Evolutionary conservation across 2,888 invertebrate genomes (phyloP).

Genomic region (Eudasyphora cyanicolor): DNA sequence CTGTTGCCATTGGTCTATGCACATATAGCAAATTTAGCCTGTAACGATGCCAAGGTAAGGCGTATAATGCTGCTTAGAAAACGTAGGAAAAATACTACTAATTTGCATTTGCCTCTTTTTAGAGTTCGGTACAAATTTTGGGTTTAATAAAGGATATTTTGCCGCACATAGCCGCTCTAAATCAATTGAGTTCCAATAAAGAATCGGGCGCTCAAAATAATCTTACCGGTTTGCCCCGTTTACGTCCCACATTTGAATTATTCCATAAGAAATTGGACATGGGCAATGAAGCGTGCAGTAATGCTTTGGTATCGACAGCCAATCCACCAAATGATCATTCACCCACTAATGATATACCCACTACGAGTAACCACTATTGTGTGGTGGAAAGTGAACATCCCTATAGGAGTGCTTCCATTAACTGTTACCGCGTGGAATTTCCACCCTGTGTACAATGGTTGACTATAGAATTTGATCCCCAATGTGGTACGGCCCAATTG

Average conservation of each 20-base stretch:
- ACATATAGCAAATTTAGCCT: conserved; percentile 88
- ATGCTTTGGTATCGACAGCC: conserved; percentile 21
- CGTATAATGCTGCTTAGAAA: not conserved
- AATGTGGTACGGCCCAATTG: conserved; percentile 94
- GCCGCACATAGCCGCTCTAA: conserved; percentile 93
- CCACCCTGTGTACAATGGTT: conserved; percentile 94
- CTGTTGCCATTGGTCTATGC: conserved; percentile 92
- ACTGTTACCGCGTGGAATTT: conserved; percentile 92
- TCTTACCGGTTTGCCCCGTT: conserved; percentile 34
- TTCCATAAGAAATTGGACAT: conserved; percentile 47
- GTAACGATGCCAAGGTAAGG: conserved; percentile 89
- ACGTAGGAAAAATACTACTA: too few species aligned
- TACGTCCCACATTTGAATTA: conserved; percentile 54
- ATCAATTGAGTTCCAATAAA: conserved; percentile 82
- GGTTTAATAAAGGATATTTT: conserved; percentile 92
- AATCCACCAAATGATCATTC: conserved; percentile 59
- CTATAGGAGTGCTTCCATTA: conserved; percentile 92
- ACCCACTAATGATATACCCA: conserved; percentile 74
- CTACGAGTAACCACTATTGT: conserved; percentile 93
- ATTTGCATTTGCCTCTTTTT: conserved; percentile 65
- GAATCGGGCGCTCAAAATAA: conserved; percentile 66
- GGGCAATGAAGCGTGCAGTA: conserved; percentile 41
- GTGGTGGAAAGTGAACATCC: conserved; percentile 98
- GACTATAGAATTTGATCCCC: conserved; percentile 94
- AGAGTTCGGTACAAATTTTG: conserved; percentile 92